Conservation (phyloP, 2,797 vertebrate genomes). For the Ataeniobius toweri region DNA sequence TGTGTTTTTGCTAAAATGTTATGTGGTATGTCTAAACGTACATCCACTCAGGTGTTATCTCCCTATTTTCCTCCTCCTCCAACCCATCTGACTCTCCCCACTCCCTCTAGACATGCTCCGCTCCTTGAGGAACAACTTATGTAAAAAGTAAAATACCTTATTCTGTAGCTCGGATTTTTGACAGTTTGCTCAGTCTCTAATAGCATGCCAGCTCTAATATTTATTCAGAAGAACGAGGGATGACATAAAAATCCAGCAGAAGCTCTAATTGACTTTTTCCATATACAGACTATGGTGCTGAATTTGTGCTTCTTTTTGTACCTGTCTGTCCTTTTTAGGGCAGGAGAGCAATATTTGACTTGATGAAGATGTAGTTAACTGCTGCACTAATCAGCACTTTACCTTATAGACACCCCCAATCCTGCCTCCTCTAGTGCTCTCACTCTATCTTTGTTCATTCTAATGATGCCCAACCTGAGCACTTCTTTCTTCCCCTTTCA, state of each 20-base stretch:
- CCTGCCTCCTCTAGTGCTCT: slow-evolving; percentile 19
- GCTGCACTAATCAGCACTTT: slow-evolving; percentile 66
- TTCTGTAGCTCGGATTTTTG: slow-evolving; percentile 23
- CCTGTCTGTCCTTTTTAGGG: slow-evolving; percentile 43
- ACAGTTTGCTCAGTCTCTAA: slow-evolving; percentile 35
- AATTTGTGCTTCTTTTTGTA: slow-evolving; percentile 38
- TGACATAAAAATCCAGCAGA: slow-evolving; percentile 16
- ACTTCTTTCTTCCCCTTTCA: slow-evolving; percentile 85
- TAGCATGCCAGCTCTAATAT: slow-evolving; percentile 42
- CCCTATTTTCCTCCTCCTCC: slow-evolving; percentile 33
- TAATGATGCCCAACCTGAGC: slow-evolving; percentile 87
- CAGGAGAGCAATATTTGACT: slow-evolving; percentile 79
- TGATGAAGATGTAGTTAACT: slow-evolving; percentile 87
- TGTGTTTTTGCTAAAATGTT: slow-evolving; percentile 56
- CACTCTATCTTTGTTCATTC: slow-evolving; percentile 66
- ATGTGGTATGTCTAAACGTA: slow-evolving; percentile 51
- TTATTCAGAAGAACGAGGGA: slow-evolving; percentile 17
- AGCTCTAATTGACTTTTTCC: slow-evolving; percentile 7
- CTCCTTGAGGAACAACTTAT: slow-evolving; percentile 35
- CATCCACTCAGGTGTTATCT: slow-evolving; percentile 40
- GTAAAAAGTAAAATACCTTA: slow-evolving; percentile 20
- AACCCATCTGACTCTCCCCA: slow-evolving; percentile 28
- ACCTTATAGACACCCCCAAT: slow-evolving; percentile 17
- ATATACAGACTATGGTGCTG: slow-evolving; percentile 19
- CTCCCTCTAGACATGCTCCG: slow-evolving; percentile 24